A percentile compares a stretch with the other conserved stretches of the same genome.
phyloP scores from a whole-genome alignment of 1,140 invertebrate genomes.

The Epicauta chinensis region DNA sequence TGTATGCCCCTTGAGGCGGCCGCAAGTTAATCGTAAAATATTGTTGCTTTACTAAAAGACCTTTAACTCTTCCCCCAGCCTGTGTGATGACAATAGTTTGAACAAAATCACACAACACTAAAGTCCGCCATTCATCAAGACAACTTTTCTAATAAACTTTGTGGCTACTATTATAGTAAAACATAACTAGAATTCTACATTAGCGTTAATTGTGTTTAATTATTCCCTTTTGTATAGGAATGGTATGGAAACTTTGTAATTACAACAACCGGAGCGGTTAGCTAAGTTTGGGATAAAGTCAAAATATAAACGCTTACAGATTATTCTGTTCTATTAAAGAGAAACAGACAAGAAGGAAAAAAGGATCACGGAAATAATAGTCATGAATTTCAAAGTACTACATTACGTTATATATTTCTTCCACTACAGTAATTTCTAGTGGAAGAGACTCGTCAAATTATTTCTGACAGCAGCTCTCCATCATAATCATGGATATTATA shows the following conservation, averaged over 20 bases:
- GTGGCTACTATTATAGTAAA: background rate
- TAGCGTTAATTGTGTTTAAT: conserved; percentile 15
- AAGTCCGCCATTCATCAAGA: conserved; percentile 7
- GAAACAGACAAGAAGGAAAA: no score
- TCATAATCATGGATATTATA: no score
- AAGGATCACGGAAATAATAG: no score
- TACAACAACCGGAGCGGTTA: background rate
- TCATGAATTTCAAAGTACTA: no score
- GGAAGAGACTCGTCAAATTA: no score
- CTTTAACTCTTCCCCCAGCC: conserved; percentile 12
- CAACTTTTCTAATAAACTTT: conserved; percentile 13
- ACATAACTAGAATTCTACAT: conserved; percentile 8
- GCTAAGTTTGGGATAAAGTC: background rate
- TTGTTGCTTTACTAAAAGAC: conserved; percentile 16
- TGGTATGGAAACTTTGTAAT: background rate
- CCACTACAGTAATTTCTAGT: no score
- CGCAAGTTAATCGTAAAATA: conserved; percentile 21
- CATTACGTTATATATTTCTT: no score
- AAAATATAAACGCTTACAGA: no score
- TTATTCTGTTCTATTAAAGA: no score
- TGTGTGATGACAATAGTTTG: conserved; percentile 8
- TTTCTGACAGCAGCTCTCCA: no score
- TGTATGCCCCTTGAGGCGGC: conserved; percentile 18
- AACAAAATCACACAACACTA: conserved; percentile 7
- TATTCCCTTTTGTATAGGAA: conserved; percentile 5